These are phyloP conservation scores for Marmota monax DNA, from an alignment of 2,113 vertebrate species.

Conservation along the genomic window DNA sequence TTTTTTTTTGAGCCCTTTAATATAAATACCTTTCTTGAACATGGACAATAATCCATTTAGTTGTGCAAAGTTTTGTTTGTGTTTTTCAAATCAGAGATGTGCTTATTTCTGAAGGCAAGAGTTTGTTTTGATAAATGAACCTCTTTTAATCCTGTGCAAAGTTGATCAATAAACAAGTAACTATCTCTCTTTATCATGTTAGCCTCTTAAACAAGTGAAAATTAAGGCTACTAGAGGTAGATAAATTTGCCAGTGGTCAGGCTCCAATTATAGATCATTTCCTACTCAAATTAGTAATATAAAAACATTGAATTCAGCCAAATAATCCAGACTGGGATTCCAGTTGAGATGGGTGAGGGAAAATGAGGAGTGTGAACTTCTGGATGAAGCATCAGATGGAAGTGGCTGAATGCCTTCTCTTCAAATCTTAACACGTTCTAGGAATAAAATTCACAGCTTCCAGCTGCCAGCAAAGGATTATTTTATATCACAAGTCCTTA, in stretches of 20 bases:
- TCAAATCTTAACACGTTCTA: constrained; percentile 32
- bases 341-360: background rate
- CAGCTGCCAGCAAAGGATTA: constrained; percentile 23
- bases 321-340: background rate
- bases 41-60: background rate
- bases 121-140: background rate
- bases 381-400: background rate
- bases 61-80: background rate
- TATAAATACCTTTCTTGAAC: background rate
- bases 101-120: background rate
- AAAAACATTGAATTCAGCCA: background rate
- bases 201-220: background rate
- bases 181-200: background rate
- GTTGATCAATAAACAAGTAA: background rate
- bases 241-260: background rate
- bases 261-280: background rate
- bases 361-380: background rate
- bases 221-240: background rate
- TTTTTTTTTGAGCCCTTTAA: background rate
- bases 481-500: background rate
- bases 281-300: background rate
- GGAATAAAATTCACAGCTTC: constrained; percentile 42
- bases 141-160: background rate
- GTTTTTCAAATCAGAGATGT: background rate
- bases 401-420: constrained; percentile 15